phyloP scores from a whole-genome alignment of 2,797 vertebrate genomes.

The Ctenopoma kingsleyae region DNA sequence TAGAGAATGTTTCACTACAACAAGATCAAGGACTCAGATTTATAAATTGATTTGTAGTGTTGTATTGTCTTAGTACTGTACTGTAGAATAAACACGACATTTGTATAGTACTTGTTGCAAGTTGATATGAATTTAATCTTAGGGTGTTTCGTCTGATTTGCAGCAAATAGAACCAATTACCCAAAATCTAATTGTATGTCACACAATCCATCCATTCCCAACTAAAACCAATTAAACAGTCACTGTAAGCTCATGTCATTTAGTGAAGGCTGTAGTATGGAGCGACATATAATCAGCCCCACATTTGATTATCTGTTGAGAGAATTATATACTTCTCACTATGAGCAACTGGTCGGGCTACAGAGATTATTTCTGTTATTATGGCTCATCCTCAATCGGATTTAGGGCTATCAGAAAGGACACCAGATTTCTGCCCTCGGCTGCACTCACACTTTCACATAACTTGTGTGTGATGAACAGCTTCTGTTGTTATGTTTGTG shows the following conservation, averaged over 20 bases:
- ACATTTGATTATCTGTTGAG: conserved; percentile 65
- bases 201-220: conserved; percentile 42
- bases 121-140: conserved; percentile 36
- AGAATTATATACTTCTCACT: conserved; percentile 52
- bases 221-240: conserved; percentile 71
- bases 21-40: not conserved
- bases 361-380: conserved; percentile 68
- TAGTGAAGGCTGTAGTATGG: conserved; percentile 46
- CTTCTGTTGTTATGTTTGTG: not conserved
- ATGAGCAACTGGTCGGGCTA: conserved; percentile 44
- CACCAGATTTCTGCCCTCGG: conserved; percentile 3
- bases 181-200: conserved; percentile 31
- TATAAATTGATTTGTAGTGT: not conserved
- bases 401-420: conserved; percentile 39
- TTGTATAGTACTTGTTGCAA: not conserved
- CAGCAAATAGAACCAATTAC: conserved; percentile 53
- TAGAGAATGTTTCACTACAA: not conserved
- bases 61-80: too few relatives aligned
- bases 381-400: conserved; percentile 48
- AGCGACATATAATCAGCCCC: conserved; percentile 68
- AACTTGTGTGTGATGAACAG: not conserved
- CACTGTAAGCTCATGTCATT: conserved; percentile 58
- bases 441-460: conserved; percentile 5
- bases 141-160: conserved; percentile 18
- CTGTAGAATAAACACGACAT: not conserved